A percentile compares a stretch with the other conserved stretches of the same genome.
Evolutionary conservation across 2,113 vertebrate species (phyloP).

Genomic region (Hiodon alosoides): DNA sequence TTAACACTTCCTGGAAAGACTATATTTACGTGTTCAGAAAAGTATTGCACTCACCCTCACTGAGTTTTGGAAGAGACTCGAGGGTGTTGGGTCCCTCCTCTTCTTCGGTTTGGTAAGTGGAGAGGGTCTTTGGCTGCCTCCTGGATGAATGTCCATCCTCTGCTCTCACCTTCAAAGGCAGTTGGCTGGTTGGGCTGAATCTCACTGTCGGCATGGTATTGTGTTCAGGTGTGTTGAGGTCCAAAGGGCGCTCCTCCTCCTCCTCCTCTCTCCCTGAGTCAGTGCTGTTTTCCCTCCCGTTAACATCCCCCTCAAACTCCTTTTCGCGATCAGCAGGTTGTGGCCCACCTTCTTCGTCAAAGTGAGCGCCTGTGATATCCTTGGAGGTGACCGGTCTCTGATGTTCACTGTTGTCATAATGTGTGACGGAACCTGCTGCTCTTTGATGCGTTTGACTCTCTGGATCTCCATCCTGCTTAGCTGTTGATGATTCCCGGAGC

Average conservation of each 20-base stretch:
- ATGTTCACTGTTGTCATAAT: slow-evolving; percentile 31
- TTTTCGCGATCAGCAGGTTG: slow-evolving; percentile 25
- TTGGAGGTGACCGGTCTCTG: slow-evolving; percentile 26
- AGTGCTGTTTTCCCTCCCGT: neutral
- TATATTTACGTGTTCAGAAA: too few species aligned
- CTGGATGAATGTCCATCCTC: slow-evolving; percentile 39
- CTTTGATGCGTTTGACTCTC: slow-evolving; percentile 21
- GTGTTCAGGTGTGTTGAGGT: slow-evolving; percentile 29
- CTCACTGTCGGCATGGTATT: slow-evolving; percentile 31
- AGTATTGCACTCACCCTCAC: slow-evolving; percentile 66
- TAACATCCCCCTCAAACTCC: too few species aligned
- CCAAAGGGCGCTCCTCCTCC: neutral
- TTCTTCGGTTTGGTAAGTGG: slow-evolving; percentile 50
- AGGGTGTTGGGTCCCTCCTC: slow-evolving; percentile 37
- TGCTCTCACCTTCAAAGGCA: slow-evolving; percentile 36
- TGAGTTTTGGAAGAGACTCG: slow-evolving; percentile 43
- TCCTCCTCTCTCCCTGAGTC: neutral
- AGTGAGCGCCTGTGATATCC: slow-evolving; percentile 14
- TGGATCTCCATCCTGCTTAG: slow-evolving; percentile 20
- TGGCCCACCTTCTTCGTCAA: slow-evolving; percentile 22
- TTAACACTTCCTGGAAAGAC: too few species aligned
- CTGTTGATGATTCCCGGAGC: slow-evolving; percentile 32
- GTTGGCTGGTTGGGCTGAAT: slow-evolving; percentile 51
- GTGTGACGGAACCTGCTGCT: slow-evolving; percentile 23
- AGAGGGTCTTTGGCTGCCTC: slow-evolving; percentile 41